A percentile compares a stretch with the other conserved stretches of the same genome.
phyloP scores from a whole-genome alignment of 2,888 invertebrate species.

The Antheraea yamamai region DNA sequence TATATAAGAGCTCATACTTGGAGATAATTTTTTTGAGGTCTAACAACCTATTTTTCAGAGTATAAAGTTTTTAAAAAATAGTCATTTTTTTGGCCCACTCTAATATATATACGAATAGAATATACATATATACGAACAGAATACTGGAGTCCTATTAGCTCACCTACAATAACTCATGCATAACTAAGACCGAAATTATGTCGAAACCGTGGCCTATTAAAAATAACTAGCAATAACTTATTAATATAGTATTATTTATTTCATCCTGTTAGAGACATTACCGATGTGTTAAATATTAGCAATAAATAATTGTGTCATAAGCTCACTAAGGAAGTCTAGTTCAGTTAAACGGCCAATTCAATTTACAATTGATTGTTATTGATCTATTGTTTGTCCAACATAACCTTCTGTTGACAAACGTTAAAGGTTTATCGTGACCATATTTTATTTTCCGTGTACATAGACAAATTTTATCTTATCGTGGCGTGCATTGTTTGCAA shows the following conservation, averaged over 20 bases:
- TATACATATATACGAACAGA: too few relatives aligned
- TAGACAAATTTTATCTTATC: constrained; percentile 9
- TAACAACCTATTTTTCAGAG: too few relatives aligned
- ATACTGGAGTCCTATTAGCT: not conserved
- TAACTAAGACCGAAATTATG: too few relatives aligned
- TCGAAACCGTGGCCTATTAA: not conserved
- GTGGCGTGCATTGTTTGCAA: constrained; percentile 12
- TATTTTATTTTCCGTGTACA: not conserved
- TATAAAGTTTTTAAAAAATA: too few relatives aligned
- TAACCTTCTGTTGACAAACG: constrained; percentile 10
- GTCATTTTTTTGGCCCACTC: too few relatives aligned
- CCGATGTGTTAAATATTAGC: constrained; percentile 2
- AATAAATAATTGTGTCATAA: not conserved
- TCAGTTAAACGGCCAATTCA: constrained; percentile 1
- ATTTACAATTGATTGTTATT: constrained; percentile 11
- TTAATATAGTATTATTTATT: not conserved
- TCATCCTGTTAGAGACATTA: not conserved
- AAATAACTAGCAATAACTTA: not conserved
- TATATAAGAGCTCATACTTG: too few relatives aligned
- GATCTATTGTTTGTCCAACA: not conserved
- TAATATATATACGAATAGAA: too few relatives aligned
- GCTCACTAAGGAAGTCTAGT: constrained; percentile 2
- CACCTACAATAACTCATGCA: not conserved
- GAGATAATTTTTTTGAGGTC: too few relatives aligned
- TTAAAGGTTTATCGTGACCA: constrained; percentile 10